Percentiles rank a stretch among this genome's conserved stretches.
Conservation (phyloP, 2,888 invertebrate species). For the Amiota minor region DNA sequence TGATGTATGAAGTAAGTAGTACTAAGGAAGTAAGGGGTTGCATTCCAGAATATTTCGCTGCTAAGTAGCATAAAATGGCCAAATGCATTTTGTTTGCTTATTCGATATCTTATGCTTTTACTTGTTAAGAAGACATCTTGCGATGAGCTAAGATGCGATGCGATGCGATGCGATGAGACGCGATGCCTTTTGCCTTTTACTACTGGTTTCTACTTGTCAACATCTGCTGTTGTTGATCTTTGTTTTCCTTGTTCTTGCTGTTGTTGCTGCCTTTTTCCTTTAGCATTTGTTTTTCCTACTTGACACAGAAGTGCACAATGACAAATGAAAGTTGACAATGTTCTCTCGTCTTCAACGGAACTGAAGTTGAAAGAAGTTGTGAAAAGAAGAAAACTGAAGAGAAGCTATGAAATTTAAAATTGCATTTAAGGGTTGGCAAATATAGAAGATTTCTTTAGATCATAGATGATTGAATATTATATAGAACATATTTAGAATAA, state of each 20-base stretch:
- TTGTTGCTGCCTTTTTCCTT: not conserved
- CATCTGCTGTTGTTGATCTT: slow-evolving; percentile 53
- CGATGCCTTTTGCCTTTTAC: slow-evolving; percentile 8
- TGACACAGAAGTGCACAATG: slow-evolving; percentile 46
- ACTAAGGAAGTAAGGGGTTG: not conserved
- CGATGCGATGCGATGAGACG: no score
- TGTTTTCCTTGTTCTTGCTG: slow-evolving; percentile 7
- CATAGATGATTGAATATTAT: no score
- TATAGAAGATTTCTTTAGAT: no score
- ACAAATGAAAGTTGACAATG: slow-evolving; percentile 64
- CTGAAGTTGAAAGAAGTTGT: slow-evolving; percentile 7
- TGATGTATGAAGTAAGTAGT: not conserved
- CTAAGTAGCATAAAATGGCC: slow-evolving; percentile 24
- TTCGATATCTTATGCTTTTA: slow-evolving; percentile 13
- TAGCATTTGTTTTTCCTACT: not conserved
- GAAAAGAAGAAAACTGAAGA: no score
- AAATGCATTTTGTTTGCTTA: slow-evolving; percentile 29
- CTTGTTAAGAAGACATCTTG: slow-evolving; percentile 19
- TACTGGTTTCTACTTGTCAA: slow-evolving; percentile 43
- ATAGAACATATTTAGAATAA: no score
- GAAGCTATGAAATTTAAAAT: no score
- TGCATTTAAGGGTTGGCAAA: no score
- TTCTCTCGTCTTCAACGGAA: slow-evolving; percentile 18
- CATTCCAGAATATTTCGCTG: not conserved
- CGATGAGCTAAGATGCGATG: no score